These are phyloP conservation scores for Mylabris sibirica DNA, from an alignment of 2,888 invertebrate genomes.

Conservation along the genomic window DNA sequence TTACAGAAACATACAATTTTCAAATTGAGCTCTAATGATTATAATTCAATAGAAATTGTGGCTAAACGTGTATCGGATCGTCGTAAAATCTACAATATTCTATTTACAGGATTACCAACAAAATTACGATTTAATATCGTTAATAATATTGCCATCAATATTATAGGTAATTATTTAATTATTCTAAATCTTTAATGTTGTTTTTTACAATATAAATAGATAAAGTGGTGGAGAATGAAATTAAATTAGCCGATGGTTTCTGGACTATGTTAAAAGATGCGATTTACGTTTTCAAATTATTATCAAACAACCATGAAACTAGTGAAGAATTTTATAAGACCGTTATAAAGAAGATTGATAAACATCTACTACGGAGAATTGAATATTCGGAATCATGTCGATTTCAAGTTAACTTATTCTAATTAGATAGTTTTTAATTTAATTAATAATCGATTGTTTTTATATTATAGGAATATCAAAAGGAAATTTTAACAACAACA, in stretches of 20 bases:
- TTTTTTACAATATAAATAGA: slow-evolving; percentile 16
- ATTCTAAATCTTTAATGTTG: neutral
- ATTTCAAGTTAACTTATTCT: slow-evolving; percentile 9
- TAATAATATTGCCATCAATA: slow-evolving; percentile 15
- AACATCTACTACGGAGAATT: slow-evolving; percentile 16
- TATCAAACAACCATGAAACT: slow-evolving; percentile 23
- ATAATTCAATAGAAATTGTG: slow-evolving; percentile 13
- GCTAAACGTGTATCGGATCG: slow-evolving; percentile 22
- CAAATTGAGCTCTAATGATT: slow-evolving; percentile 9
- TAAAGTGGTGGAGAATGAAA: slow-evolving; percentile 20
- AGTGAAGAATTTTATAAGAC: slow-evolving; percentile 23
- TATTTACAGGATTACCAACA: slow-evolving; percentile 25
- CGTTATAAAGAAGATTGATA: slow-evolving; percentile 20
- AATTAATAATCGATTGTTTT: neutral
- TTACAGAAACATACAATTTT: slow-evolving; percentile 28
- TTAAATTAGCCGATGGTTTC: slow-evolving; percentile 25
- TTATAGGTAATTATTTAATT: slow-evolving; percentile 25
- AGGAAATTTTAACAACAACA: slow-evolving; percentile 22
- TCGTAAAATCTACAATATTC: slow-evolving; percentile 26
- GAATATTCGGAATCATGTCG: slow-evolving; percentile 20
- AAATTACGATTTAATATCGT: slow-evolving; percentile 25
- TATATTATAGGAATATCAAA: slow-evolving; percentile 26
- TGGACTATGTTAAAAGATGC: slow-evolving; percentile 33
- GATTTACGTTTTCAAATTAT: slow-evolving; percentile 25
- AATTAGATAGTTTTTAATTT: too few species aligned